Conservation (phyloP, 2,113 vertebrate genomes). For the Murina feae region DNA sequence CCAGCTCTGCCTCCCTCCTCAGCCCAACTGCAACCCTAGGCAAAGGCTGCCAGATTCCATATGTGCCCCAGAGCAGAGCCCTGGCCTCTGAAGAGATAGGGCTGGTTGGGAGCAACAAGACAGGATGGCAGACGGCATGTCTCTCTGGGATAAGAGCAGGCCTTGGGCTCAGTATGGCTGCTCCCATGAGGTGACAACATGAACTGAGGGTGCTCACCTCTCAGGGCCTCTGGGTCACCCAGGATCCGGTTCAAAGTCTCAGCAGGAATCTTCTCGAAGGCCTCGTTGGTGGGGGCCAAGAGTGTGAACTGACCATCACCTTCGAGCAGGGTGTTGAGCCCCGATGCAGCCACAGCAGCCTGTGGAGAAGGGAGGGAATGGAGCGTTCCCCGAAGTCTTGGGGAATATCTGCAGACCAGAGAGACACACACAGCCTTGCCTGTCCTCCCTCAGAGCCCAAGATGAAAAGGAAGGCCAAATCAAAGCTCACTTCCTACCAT, state of each 20-base stretch:
- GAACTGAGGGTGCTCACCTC: slow-evolving; percentile 80
- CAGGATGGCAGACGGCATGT: neutral
- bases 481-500: neutral
- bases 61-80: neutral
- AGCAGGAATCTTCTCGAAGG: slow-evolving; percentile 93
- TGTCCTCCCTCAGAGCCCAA: neutral
- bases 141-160: neutral
- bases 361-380: slow-evolving; percentile 64
- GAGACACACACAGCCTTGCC: neutral
- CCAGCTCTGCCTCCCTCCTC: neutral
- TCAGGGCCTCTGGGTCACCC: slow-evolving; percentile 93
- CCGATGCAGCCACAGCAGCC: slow-evolving; percentile 92
- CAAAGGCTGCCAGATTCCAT: neutral
- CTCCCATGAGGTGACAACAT: neutral
- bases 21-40: neutral
- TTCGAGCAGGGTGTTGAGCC: slow-evolving; percentile 88
- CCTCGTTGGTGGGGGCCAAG: slow-evolving; percentile 96
- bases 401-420: neutral
- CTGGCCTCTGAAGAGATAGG: neutral
- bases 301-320: slow-evolving; percentile 90
- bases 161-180: neutral
- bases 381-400: neutral
- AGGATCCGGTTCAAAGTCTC: slow-evolving; percentile 93
- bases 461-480: neutral
- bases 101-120: neutral